A percentile compares a stretch with the other conserved stretches of the same genome.
Conservation (phyloP, 2,113 vertebrate species). For the Otolemur garnettii region DNA sequence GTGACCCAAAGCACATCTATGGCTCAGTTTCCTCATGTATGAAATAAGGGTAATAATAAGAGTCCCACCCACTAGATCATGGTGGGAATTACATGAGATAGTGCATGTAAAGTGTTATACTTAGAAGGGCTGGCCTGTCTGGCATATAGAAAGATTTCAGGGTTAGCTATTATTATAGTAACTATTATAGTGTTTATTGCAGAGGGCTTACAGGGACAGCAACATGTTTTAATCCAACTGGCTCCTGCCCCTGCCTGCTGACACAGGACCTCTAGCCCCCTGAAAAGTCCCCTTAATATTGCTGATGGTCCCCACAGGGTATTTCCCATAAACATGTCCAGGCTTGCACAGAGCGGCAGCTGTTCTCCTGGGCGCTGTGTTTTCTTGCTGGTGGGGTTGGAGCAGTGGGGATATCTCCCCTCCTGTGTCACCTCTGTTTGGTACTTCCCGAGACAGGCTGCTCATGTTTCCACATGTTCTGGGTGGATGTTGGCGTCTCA, state of each 20-base stretch:
- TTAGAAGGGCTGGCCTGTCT: background rate
- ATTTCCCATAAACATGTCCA: accelerated
- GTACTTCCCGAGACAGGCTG: background rate
- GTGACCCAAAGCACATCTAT: background rate
- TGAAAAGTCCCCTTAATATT: background rate
- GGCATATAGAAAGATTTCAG: background rate
- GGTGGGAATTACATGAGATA: background rate
- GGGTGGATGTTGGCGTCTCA: background rate
- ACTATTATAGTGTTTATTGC: background rate
- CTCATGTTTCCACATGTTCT: accelerated
- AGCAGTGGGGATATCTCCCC: background rate
- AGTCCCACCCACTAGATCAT: background rate
- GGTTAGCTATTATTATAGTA: background rate
- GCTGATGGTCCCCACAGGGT: background rate
- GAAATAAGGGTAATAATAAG: background rate
- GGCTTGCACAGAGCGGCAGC: accelerated
- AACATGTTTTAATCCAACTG: background rate
- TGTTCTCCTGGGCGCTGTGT: background rate
- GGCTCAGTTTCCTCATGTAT: slow-evolving; percentile 2
- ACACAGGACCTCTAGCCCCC: background rate
- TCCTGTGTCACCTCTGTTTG: background rate
- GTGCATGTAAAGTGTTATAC: background rate
- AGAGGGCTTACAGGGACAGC: background rate
- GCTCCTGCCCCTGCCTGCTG: background rate
- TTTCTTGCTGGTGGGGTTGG: background rate